phyloP scores from a whole-genome alignment of 2,888 invertebrate species.

The Drosophila putrida region DNA sequence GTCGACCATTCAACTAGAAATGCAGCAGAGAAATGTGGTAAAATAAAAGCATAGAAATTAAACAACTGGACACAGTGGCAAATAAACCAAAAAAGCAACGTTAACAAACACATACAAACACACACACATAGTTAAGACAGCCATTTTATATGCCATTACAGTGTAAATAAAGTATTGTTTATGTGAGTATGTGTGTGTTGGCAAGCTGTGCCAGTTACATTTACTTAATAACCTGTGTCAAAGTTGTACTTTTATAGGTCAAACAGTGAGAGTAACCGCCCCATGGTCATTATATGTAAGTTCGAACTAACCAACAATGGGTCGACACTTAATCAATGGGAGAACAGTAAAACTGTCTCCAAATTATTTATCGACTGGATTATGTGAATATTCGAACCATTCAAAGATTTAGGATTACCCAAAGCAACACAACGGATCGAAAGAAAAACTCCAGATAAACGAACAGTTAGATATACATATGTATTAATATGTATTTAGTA shows the following conservation, averaged over 20 bases:
- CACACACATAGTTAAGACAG: conserved; percentile 50
- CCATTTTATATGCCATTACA: conserved; percentile 79
- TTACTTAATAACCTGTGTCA: conserved; percentile 74
- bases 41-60: conserved; percentile 78
- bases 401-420: conserved; percentile 20
- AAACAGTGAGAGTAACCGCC: conserved; percentile 21
- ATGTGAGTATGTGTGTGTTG: conserved; percentile 33
- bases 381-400: neutral
- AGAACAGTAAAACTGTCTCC: conserved; percentile 51
- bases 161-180: conserved; percentile 78
- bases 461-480: neutral
- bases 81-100: conserved; percentile 50
- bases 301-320: conserved; percentile 18
- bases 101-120: conserved; percentile 12
- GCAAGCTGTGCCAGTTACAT: conserved; percentile 66
- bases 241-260: conserved; percentile 65
- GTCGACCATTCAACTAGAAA: conserved; percentile 16
- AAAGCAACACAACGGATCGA: neutral
- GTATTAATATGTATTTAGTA: too few species aligned
- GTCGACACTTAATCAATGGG: conserved; percentile 48
- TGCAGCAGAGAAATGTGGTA: conserved; percentile 69
- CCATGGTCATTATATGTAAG: conserved; percentile 43
- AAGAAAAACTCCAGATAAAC: neutral
- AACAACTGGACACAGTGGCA: conserved; percentile 71
- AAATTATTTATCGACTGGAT: conserved; percentile 52